Conservation (phyloP, 1,140 invertebrate species). For the Bombus pyrosoma region DNA sequence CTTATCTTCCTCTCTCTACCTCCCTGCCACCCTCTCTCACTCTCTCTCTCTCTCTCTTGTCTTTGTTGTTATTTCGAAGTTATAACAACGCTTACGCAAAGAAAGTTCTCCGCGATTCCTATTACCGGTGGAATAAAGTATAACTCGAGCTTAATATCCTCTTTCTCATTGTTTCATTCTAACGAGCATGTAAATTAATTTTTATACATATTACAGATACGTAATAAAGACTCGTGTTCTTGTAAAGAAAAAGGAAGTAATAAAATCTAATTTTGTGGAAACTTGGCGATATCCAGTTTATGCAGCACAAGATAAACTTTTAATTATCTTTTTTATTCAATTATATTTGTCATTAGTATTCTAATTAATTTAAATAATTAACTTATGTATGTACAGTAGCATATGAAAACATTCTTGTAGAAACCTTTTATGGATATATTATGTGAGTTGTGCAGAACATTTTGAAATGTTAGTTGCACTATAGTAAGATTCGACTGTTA, state of each 20-base stretch:
- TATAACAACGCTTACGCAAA: conserved; percentile 48
- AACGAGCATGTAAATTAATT: conserved; percentile 66
- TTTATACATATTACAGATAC: conserved; percentile 51
- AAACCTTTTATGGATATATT: background rate
- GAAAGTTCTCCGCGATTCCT: conserved; percentile 16
- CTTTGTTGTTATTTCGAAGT: conserved; percentile 58
- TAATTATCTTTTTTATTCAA: background rate
- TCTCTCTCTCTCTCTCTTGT: background rate
- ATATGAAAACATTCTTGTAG: background rate
- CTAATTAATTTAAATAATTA: background rate
- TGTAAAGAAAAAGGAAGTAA: conserved; percentile 61
- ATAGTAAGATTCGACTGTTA: background rate
- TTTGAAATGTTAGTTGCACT: background rate
- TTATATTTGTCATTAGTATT: background rate
- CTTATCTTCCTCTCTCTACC: background rate
- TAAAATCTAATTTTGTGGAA: conserved; percentile 57
- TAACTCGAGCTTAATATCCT: conserved; percentile 58
- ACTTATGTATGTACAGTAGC: background rate
- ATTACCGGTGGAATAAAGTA: conserved; percentile 42
- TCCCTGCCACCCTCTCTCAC: rapidly evolving
- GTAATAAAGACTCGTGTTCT: conserved; percentile 55
- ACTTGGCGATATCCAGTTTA: background rate
- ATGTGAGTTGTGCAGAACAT: background rate
- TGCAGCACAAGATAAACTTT: background rate
- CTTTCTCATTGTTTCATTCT: conserved; percentile 46